Evolutionary conservation across 2,797 vertebrate species (phyloP).

Genomic region (Morus bassanus): DNA sequence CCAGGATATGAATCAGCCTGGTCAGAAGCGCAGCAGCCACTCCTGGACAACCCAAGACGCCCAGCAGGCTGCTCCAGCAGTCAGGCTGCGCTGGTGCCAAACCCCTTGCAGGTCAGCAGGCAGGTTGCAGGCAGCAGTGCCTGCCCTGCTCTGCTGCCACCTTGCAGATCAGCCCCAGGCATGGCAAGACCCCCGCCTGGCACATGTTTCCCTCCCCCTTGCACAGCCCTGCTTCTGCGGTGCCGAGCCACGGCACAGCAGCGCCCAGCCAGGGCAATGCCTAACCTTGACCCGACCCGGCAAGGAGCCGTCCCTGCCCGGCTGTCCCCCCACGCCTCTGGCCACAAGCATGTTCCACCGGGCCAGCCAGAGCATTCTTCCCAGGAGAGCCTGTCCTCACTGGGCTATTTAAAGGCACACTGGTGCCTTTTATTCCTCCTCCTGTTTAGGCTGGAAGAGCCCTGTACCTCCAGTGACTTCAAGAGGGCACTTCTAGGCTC

Average conservation of each 20-base stretch:
- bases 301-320: not conserved
- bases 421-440: conserved; percentile 39
- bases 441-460: not conserved
- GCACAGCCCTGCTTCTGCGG: accelerated
- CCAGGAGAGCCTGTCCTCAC: conserved; percentile 40
- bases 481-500: not conserved
- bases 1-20: conserved; percentile 45
- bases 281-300: conserved; percentile 15
- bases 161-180: not conserved
- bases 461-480: not conserved
- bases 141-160: not conserved
- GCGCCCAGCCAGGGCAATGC: not conserved
- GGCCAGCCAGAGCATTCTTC: conserved; percentile 61
- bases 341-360: conserved; percentile 37
- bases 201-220: not conserved
- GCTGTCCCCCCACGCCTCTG: not conserved
- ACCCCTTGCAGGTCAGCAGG: not conserved
- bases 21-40: not conserved
- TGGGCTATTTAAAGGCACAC: conserved; percentile 57
- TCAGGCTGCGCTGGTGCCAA: not conserved
- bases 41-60: not conserved
- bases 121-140: not conserved
- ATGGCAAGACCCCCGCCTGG: not conserved
- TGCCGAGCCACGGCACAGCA: not conserved
- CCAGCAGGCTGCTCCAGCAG: not conserved